These are phyloP conservation scores for Neolamprologus brichardi DNA, from an alignment of 2,113 vertebrate genomes.

Conservation along the genomic window DNA sequence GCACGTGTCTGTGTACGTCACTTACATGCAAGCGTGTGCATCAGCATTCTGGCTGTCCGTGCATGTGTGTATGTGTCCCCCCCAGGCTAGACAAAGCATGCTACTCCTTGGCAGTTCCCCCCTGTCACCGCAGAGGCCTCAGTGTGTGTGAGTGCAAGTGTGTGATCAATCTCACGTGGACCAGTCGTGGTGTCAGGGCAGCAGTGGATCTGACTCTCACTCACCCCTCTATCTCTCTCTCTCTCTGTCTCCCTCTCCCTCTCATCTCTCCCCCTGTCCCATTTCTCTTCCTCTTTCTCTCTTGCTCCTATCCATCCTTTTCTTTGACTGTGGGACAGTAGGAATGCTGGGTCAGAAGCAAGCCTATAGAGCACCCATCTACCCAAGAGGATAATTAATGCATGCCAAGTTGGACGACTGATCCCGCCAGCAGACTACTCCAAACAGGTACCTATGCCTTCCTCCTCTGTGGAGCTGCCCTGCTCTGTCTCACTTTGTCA, in stretches of 20 bases:
- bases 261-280: conserved; percentile 6
- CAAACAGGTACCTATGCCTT: conserved; percentile 64
- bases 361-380: conserved; percentile 40
- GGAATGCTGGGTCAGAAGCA: conserved; percentile 54
- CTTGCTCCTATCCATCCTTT: conserved; percentile 50
- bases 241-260: conserved; percentile 19
- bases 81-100: conserved; percentile 57
- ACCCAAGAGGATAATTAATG: conserved; percentile 69
- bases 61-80: conserved; percentile 27
- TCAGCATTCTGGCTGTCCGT: neutral
- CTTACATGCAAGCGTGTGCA: neutral
- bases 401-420: conserved; percentile 40
- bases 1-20: neutral
- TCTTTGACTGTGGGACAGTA: conserved; percentile 54
- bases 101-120: conserved; percentile 52
- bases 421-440: conserved; percentile 26
- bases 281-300: conserved; percentile 27
- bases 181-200: conserved; percentile 73
- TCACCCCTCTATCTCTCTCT: conserved; percentile 13
- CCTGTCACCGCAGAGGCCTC: conserved; percentile 66
- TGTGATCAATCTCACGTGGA: conserved; percentile 77
- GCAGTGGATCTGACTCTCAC: conserved; percentile 64
- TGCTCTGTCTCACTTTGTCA: conserved; percentile 38
- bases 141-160: conserved; percentile 44
- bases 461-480: conserved; percentile 28